Percentiles rank a stretch among this genome's conserved stretches.
These are phyloP conservation scores for Caenorhabditis imperialis DNA, from an alignment of 2,888 invertebrate genomes.

Conservation along the genomic window DNA sequence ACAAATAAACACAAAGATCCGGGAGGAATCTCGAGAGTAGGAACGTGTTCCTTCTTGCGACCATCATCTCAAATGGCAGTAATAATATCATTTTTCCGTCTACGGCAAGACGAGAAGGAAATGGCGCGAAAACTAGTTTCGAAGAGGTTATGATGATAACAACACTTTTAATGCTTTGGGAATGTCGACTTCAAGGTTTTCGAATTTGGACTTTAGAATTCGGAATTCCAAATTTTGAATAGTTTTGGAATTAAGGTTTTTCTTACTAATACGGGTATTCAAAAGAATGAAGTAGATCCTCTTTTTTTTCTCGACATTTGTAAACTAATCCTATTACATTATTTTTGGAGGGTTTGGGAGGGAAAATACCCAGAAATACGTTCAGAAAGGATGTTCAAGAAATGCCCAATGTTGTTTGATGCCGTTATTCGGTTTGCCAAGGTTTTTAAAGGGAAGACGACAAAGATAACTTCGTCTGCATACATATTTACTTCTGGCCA, in stretches of 20 bases:
- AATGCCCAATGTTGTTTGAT: slow-evolving; percentile 18
- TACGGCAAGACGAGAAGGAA: slow-evolving; percentile 3
- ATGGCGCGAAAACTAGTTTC: slow-evolving; percentile 27
- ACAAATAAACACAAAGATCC: slow-evolving; percentile 46
- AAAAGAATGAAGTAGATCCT: background rate
- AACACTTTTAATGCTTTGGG: slow-evolving; percentile 21
- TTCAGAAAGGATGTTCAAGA: no score
- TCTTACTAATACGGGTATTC: background rate
- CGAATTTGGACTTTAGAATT: no score
- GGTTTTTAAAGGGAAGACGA: background rate
- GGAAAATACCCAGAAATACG: slow-evolving; percentile 16
- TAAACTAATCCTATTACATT: no score
- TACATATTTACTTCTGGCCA: slow-evolving; percentile 6
- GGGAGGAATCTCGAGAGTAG: background rate
- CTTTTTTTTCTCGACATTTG: background rate
- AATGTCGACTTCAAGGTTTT: no score
- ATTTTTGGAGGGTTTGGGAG: no score
- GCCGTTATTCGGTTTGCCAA: slow-evolving; percentile 13
- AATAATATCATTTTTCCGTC: slow-evolving; percentile 23
- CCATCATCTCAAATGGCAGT: slow-evolving; percentile 28
- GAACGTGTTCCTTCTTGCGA: background rate
- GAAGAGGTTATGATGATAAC: slow-evolving; percentile 39
- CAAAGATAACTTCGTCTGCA: slow-evolving; percentile 46
- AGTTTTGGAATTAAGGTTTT: no score
- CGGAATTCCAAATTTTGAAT: no score